Evolutionary conservation across 2,888 invertebrate genomes (phyloP), one percentile per base, ranked within the genome.

Genomic region (Caenorhabditis virilis): DNA sequence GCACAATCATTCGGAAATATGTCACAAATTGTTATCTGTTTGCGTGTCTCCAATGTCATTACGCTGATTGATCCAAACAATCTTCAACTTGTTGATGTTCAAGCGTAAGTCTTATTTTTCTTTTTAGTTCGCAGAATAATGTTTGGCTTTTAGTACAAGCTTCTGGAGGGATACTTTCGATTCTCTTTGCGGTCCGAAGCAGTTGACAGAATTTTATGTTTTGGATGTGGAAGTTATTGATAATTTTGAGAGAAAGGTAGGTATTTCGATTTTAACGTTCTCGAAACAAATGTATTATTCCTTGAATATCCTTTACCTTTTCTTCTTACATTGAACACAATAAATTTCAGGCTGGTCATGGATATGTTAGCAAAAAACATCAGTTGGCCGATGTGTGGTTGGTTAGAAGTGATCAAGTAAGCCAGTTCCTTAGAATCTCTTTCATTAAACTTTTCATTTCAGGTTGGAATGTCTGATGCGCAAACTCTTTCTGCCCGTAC

Each of bases 351-450:
- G 91, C 91, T 0, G 95, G 94, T 0, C 93, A 93, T 86, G 93
- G 94, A 1, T 87, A 89, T 51, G 87, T 93, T 55, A 94, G 95
- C 0, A 88, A 87, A 57, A 92, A 91, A 86, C 95, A 95, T 84
- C 89, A 90, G 2, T 86, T 95, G 48, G 91, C 93, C 5, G 95
- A 98, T 84, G 90, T 91, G 27, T 99, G 94, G 93, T 88, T 98
- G 1, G 91, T 93, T 0, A 90, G 89, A 83, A 89, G 92, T 18
- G 90, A 90, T 54, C 75, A 82, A 53, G n/a, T n/a, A n/a, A n/a
- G n/a, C n/a, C n/a, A n/a, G n/a, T n/a, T n/a, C n/a, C n/a, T n/a
- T n/a, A n/a, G n/a, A n/a, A n/a, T n/a, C n/a, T n/a, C n/a, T n/a
- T n/a, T n/a, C n/a, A n/a, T n/a, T n/a, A n/a, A n/a, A n/a, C n/a